A percentile compares a stretch with the other conserved stretches of the same genome.
Conservation (phyloP, 1,140 invertebrate species). For the Dendrolimus kikuchii region DNA sequence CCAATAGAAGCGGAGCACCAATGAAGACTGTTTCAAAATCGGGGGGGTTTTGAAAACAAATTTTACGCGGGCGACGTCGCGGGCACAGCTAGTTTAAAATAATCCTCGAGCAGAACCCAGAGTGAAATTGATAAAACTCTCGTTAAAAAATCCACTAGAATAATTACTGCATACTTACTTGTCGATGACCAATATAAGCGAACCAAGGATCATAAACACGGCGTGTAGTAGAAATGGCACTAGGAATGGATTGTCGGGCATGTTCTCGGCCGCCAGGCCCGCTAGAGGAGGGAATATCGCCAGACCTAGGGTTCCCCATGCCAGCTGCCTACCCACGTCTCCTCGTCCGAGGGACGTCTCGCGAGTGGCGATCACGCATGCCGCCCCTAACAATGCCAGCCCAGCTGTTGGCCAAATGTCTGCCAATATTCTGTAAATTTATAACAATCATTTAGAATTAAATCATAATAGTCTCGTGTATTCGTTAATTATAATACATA, state of each 20-base stretch:
- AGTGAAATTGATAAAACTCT: no score
- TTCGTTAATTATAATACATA: no score
- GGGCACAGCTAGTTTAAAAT: no score
- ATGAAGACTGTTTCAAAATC: no score
- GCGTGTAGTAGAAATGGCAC: slow-evolving; percentile 75
- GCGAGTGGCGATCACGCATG: slow-evolving; percentile 84
- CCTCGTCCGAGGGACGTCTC: slow-evolving; percentile 85
- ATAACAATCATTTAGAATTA: slow-evolving; percentile 8
- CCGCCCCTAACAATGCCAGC: slow-evolving; percentile 80
- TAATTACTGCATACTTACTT: slow-evolving; percentile 50
- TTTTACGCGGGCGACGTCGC: no score
- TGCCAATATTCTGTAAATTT: slow-evolving; percentile 74
- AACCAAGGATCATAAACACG: slow-evolving; percentile 75
- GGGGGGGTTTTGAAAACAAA: no score
- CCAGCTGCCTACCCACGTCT: slow-evolving; percentile 85
- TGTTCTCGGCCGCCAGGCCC: slow-evolving; percentile 67
- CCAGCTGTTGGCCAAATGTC: slow-evolving; percentile 84
- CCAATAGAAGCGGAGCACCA: no score
- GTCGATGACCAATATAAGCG: slow-evolving; percentile 76
- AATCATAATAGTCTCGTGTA: no score
- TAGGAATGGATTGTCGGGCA: slow-evolving; percentile 57
- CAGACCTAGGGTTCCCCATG: slow-evolving; percentile 82
- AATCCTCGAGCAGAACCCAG: no score
- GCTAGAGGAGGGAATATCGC: slow-evolving; percentile 80
- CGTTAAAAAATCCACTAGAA: no score